Conservation (phyloP, 1,140 invertebrate genomes). For the Akabosia matsudoensis region DNA sequence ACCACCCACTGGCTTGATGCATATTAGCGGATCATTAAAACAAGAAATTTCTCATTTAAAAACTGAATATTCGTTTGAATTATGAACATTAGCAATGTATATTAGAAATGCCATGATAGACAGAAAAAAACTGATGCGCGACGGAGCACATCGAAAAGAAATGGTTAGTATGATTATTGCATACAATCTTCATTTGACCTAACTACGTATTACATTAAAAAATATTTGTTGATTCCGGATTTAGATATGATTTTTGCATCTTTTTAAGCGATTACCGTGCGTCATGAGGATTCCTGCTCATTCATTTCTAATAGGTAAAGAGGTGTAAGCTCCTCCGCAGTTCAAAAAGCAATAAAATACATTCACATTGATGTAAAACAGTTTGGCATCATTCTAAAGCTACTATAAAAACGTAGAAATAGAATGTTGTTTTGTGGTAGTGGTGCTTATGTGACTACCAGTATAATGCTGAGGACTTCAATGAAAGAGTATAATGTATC, state of each 20-base stretch:
- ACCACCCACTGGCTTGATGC: slow-evolving; percentile 4
- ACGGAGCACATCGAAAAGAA: background rate
- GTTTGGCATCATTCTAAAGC: too few species aligned
- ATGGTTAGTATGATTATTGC: background rate
- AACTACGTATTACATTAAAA: background rate
- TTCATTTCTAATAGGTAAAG: too few species aligned
- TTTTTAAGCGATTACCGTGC: background rate
- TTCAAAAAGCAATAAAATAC: too few species aligned
- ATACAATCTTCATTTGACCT: background rate
- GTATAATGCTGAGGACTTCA: too few species aligned
- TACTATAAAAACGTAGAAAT: too few species aligned
- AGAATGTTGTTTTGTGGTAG: too few species aligned
- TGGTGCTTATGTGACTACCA: too few species aligned
- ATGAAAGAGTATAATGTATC: too few species aligned
- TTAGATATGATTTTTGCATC: background rate
- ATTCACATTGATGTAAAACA: too few species aligned
- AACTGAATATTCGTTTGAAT: background rate
- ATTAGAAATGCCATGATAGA: background rate
- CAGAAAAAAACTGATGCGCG: background rate
- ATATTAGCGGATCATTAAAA: slow-evolving; percentile 20
- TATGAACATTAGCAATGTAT: background rate
- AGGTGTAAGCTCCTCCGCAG: too few species aligned
- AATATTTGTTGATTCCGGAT: background rate
- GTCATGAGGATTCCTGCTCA: background rate
- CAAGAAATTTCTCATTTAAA: background rate